These are phyloP conservation scores for Pseudolaguvia tuberculata DNA, from an alignment of 2,113 vertebrate species.

Conservation along the genomic window DNA sequence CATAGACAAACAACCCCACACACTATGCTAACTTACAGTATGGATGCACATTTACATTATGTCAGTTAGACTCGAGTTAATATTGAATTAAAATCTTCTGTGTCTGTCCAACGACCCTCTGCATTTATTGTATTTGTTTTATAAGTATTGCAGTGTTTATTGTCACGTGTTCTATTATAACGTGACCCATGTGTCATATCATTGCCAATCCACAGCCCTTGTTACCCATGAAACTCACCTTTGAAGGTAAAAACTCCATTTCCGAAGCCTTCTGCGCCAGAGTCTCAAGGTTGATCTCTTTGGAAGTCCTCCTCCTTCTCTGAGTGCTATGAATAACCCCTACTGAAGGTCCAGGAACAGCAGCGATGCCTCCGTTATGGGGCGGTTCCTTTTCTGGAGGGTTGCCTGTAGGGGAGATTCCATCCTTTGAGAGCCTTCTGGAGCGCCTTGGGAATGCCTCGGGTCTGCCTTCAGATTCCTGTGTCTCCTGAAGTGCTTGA, in stretches of 20 bases:
- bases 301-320: conserved; percentile 79
- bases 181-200: too few species aligned
- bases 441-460: conserved; percentile 80
- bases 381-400: conserved; percentile 57
- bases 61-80: too few species aligned
- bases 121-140: too few species aligned
- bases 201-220: neutral
- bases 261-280: conserved; percentile 91
- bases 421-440: conserved; percentile 90
- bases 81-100: too few species aligned
- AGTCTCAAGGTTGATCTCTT: conserved; percentile 93
- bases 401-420: conserved; percentile 67
- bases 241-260: conserved; percentile 79
- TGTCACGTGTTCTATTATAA: too few species aligned
- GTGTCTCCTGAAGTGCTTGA: conserved; percentile 65
- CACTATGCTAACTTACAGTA: too few species aligned
- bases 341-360: conserved; percentile 67
- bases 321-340: conserved; percentile 87
- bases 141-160: too few species aligned
- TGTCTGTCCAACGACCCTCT: too few species aligned
- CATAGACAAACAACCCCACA: too few species aligned
- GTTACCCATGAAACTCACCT: conserved; percentile 25
- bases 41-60: too few species aligned
- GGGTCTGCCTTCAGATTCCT: conserved; percentile 62
- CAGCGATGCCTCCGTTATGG: conserved; percentile 60